Percentiles rank a stretch among this genome's conserved stretches.
These are phyloP conservation scores for Exephanes ischioxanthus DNA, from an alignment of 2,888 invertebrate genomes.

Conservation along the genomic window DNA sequence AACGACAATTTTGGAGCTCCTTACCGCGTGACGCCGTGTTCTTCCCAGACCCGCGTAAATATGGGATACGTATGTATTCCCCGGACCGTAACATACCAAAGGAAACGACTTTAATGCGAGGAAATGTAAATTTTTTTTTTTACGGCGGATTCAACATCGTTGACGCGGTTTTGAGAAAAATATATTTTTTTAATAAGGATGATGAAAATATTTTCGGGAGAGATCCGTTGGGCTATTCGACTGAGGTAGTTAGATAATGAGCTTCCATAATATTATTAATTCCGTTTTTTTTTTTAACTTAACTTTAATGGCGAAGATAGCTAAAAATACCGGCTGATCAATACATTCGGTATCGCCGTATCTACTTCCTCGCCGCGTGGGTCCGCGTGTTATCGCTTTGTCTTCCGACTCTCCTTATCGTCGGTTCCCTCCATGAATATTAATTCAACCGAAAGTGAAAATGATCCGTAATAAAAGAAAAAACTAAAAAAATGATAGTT, in stretches of 20 bases:
- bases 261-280: neutral
- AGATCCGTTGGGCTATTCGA: too few species aligned
- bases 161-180: neutral
- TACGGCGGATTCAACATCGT: neutral
- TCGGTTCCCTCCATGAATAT: neutral
- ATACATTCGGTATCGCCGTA: neutral
- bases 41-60: neutral
- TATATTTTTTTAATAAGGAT: neutral
- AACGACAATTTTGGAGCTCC: slow-evolving; percentile 51
- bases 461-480: neutral
- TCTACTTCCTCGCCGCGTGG: neutral
- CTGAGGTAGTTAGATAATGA: too few species aligned
- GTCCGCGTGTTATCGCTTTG: neutral
- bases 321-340: neutral
- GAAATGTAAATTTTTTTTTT: slow-evolving; percentile 7
- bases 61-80: slow-evolving; percentile 20
- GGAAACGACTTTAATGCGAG: slow-evolving; percentile 24
- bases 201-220: neutral
- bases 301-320: neutral
- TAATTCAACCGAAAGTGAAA: neutral
- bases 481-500: neutral
- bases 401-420: neutral
- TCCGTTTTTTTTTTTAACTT: neutral
- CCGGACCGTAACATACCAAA: slow-evolving; percentile 2
- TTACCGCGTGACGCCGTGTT: neutral